Percentiles rank a stretch among this genome's conserved stretches.
phyloP scores from a whole-genome alignment of 2,888 invertebrate species.

The Neoitamus cyanurus region DNA sequence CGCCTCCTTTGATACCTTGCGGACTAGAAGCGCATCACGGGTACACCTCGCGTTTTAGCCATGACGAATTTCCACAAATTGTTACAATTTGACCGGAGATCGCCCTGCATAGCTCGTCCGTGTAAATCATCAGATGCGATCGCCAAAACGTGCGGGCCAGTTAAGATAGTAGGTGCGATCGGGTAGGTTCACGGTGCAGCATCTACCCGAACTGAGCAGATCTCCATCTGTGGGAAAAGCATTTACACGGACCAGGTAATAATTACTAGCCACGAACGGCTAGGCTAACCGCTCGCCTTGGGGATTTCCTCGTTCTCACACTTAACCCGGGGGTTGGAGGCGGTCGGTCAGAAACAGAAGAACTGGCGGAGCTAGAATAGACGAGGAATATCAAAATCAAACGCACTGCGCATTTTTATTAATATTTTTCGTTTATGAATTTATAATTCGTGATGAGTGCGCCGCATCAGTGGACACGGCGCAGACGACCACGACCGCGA shows the following conservation, averaged over 20 bases:
- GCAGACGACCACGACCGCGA: slow-evolving; percentile 6
- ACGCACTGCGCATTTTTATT: slow-evolving; percentile 43
- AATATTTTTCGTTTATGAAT: slow-evolving; percentile 45
- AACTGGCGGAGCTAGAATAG: not conserved
- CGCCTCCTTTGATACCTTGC: slow-evolving; percentile 47
- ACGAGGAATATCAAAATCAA: slow-evolving; percentile 35
- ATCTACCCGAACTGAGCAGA: not conserved
- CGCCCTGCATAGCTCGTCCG: not conserved
- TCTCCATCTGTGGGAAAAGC: slow-evolving; percentile 13
- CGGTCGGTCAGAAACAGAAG: not conserved
- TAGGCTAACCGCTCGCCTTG: slow-evolving; percentile 7
- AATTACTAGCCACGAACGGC: not conserved
- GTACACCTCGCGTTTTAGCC: not conserved
- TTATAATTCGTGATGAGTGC: slow-evolving; percentile 40
- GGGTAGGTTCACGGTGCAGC: not conserved
- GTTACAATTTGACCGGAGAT: slow-evolving; percentile 15
- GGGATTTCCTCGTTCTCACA: slow-evolving; percentile 43
- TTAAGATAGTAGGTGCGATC: slow-evolving; percentile 16
- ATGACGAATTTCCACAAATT: slow-evolving; percentile 22
- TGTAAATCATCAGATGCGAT: slow-evolving; percentile 10
- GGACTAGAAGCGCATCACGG: not conserved
- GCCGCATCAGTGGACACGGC: not conserved
- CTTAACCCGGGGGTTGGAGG: not conserved
- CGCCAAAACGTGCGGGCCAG: slow-evolving; percentile 11
- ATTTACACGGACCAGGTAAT: slow-evolving; percentile 26